Conservation (phyloP, 2,113 vertebrate genomes). For the Xenopus laevis region DNA sequence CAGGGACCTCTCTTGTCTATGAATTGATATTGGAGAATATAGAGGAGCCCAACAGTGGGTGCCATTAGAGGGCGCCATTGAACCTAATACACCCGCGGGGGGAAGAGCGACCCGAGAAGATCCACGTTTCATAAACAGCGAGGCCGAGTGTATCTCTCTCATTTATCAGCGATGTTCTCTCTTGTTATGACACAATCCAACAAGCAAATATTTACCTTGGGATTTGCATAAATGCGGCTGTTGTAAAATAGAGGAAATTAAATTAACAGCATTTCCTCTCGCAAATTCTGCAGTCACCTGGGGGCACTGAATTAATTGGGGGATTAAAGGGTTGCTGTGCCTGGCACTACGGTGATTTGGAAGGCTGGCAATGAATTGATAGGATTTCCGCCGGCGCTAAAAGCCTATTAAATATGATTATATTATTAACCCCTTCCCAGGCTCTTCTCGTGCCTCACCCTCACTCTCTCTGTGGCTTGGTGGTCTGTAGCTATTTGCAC, state of each 20-base stretch:
- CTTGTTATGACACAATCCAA: background rate
- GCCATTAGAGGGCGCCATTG: too few species aligned
- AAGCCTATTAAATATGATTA: background rate
- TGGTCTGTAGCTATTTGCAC: too few species aligned
- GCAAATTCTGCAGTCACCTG: background rate
- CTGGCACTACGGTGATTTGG: background rate
- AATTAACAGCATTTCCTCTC: constrained; percentile 1
- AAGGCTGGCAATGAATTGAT: too few species aligned
- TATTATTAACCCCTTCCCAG: background rate
- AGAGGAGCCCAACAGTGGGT: background rate
- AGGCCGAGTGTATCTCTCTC: background rate
- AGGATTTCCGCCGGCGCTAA: background rate
- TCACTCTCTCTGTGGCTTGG: too few species aligned
- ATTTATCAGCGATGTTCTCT: constrained; percentile 7
- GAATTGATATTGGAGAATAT: too few species aligned
- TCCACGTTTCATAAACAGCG: constrained; percentile 22
- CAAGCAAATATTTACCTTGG: constrained; percentile 26
- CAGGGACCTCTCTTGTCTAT: too few species aligned
- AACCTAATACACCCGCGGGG: too few species aligned
- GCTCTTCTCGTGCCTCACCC: too few species aligned
- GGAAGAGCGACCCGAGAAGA: too few species aligned
- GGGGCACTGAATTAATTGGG: background rate
- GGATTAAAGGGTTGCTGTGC: background rate
- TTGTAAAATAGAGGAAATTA: constrained; percentile 27
- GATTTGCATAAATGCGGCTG: constrained; percentile 26